phyloP scores from a whole-genome alignment of 2,113 vertebrate genomes.

The Probosciger aterrimus region DNA sequence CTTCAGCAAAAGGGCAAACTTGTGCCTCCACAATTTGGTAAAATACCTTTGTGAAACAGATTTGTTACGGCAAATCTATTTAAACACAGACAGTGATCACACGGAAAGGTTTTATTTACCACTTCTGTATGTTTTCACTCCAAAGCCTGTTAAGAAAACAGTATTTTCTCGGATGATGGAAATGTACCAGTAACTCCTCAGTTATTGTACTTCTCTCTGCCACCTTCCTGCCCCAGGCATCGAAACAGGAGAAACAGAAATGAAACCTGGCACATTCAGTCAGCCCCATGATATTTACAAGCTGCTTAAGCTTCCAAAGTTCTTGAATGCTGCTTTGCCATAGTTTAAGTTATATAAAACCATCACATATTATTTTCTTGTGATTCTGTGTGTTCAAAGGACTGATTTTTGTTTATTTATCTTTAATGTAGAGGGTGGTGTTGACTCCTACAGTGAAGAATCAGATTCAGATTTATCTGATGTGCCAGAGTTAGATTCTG shows the following conservation, averaged over 20 bases:
- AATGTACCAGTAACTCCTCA: not conserved
- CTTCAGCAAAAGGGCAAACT: not conserved
- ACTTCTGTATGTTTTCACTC: not conserved
- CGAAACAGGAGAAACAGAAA: not conserved
- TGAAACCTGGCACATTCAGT: not conserved
- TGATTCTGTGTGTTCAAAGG: not conserved
- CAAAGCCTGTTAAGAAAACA: not conserved
- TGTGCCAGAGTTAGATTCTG: constrained; percentile 94
- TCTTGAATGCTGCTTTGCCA: not conserved
- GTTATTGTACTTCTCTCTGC: not conserved
- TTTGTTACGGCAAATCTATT: not conserved
- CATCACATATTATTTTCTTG: not conserved
- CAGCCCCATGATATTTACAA: not conserved
- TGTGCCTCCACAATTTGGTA: not conserved
- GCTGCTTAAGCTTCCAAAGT: not conserved
- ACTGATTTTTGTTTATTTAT: not conserved
- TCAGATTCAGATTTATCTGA: constrained; percentile 95
- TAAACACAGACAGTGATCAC: not conserved
- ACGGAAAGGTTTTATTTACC: not conserved
- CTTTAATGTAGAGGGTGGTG: constrained; percentile 79
- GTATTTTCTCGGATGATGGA: not conserved
- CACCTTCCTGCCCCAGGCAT: not conserved
- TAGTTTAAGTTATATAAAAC: not conserved
- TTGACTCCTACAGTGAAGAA: constrained; percentile 94
- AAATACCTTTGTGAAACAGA: not conserved